Base-by-base conservation (phyloP, 1,140 invertebrate species). In the Danaus plexippus region DNA sequence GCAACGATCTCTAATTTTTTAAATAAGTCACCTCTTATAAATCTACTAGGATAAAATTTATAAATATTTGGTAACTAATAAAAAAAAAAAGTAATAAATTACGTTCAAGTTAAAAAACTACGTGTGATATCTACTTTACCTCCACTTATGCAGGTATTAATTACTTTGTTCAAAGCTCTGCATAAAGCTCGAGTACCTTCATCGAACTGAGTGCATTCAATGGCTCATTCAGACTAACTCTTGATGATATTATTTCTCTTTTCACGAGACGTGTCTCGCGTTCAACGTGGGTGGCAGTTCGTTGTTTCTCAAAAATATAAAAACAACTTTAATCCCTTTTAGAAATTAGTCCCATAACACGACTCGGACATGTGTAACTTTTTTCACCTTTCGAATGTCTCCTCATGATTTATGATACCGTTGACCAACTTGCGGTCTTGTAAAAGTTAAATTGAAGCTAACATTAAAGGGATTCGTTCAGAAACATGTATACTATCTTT, bases 261-360 rank as follows among this genome's bases (percentile, higher is more conserved):
- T 67, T 63, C 57, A 68, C 64, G 61, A 62, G 60, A 51, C 57
- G 54, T 44, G 61, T 69, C 64, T 63, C 63, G 61, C 62, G 65
- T 69, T 67, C 82, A 67, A 67, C 83, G 78, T 83, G 83, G 83
- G 83, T 86, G 83, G 83, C 65, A 82, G 75, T 73, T 58, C 64
- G 69, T 64, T 69, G 71, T 76, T 75, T 63, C 73, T 78, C 65
- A 73, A 79, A 76, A 80, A 75, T 58, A 69, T 68, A 54, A 69
- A 75, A 81, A 73, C 77, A 75, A 71, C 69, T 69, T 64, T 75
- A 74, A 80, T 77, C 71, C 66, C 74, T 58, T 71, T 80, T 82
- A 70, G 72, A 84, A 86, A 86, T 86, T 86, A 86, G 83, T 80
- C 78, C 73, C 76, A 84, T 79, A 83, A 86, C 80, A 82, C 69